Percentiles rank a stretch among this genome's conserved stretches.
Conservation (phyloP, 2,113 vertebrate species). For the Melanerpes formicivorus region DNA sequence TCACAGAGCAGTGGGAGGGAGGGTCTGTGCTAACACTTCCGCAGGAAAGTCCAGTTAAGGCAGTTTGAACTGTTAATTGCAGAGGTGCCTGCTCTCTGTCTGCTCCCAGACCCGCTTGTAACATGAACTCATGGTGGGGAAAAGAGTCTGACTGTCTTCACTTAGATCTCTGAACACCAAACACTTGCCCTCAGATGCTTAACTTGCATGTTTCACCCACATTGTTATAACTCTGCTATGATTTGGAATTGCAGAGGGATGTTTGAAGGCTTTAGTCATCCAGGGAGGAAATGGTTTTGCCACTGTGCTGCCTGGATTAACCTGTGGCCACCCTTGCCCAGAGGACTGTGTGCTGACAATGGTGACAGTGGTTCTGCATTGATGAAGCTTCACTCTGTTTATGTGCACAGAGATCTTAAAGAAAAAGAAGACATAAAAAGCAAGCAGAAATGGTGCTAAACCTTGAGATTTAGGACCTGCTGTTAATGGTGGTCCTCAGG, state of each 20-base stretch:
- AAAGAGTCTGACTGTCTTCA: background rate
- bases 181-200: too few relatives aligned
- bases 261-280: background rate
- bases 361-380: background rate
- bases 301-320: background rate
- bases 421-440: background rate
- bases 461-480: background rate
- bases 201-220: background rate
- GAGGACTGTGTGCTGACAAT: background rate
- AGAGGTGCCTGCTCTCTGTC: background rate
- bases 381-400: background rate
- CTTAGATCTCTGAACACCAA: too few relatives aligned
- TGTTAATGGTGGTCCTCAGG: background rate
- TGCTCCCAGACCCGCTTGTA: background rate
- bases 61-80: background rate
- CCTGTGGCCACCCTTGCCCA: background rate
- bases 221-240: background rate
- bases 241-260: background rate
- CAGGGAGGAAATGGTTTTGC: background rate
- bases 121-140: background rate
- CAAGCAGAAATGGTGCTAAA: background rate
- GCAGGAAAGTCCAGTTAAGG: background rate
- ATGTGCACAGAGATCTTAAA: background rate
- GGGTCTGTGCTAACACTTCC: background rate
- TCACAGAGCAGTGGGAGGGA: background rate